Percentiles rank a stretch among this genome's conserved stretches.
Evolutionary conservation across 2,797 vertebrate species (phyloP).

Genomic region (Danio tinwini): DNA sequence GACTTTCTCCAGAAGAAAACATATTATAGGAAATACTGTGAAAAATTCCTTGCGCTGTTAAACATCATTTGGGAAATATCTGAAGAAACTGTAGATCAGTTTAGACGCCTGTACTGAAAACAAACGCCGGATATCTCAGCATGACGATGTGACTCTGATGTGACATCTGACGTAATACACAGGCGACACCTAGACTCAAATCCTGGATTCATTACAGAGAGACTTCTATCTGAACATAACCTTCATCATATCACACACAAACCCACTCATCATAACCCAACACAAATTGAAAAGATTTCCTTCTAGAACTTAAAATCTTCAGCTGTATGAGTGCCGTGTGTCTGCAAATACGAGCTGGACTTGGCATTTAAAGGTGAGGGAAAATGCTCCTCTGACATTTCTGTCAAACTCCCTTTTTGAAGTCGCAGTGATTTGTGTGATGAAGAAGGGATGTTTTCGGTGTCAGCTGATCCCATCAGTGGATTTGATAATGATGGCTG

Average conservation of each 20-base stretch:
- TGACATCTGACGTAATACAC: slow-evolving; percentile 6
- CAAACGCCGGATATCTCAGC: not conserved
- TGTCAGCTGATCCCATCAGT: not conserved
- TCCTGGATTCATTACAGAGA: not conserved
- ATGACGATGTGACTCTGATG: slow-evolving; percentile 3
- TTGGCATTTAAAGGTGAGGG: slow-evolving; percentile 52
- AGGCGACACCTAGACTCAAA: not conserved
- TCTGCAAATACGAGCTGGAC: slow-evolving; percentile 1
- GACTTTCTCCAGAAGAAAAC: too few relatives aligned
- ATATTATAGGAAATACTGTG: too few relatives aligned
- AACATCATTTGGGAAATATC: too few relatives aligned
- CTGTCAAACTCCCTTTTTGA: slow-evolving; percentile 23
- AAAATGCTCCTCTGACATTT: slow-evolving; percentile 55
- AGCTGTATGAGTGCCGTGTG: not conserved
- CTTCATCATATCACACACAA: slow-evolving; percentile 13
- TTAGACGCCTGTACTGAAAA: not conserved
- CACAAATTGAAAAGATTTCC: not conserved
- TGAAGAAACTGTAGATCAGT: not conserved
- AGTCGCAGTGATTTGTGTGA: not conserved
- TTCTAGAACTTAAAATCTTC: not conserved
- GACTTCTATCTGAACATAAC: slow-evolving; percentile 1
- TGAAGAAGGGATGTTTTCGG: not conserved
- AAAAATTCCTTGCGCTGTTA: too few relatives aligned
- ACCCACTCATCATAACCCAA: not conserved
- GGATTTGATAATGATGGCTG: slow-evolving; percentile 12